phyloP scores from a whole-genome alignment of 2,888 invertebrate species.

The Parelbella ahira region DNA sequence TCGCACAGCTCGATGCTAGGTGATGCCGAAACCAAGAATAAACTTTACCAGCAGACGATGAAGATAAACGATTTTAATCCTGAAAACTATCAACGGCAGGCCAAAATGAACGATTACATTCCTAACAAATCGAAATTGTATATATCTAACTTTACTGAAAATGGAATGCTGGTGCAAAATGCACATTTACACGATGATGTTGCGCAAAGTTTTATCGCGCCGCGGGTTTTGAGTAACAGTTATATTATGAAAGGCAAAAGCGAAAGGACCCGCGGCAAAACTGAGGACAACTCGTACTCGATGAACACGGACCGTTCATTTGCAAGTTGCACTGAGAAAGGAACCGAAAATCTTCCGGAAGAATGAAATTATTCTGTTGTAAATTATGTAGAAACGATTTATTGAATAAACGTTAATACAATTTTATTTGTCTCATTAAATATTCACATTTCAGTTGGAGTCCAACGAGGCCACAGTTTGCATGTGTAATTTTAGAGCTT shows the following conservation, averaged over 20 bases:
- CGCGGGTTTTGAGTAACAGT: constrained; percentile 28
- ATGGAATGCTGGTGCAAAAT: constrained; percentile 31
- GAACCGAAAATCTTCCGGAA: constrained; percentile 15
- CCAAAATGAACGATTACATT: constrained; percentile 40
- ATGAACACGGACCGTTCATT: constrained; percentile 23
- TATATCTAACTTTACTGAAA: constrained; percentile 39
- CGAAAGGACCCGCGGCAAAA: constrained; percentile 28
- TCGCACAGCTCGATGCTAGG: constrained; percentile 36
- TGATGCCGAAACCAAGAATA: constrained; percentile 34
- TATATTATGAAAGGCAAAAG: constrained; percentile 33
- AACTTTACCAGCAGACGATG: constrained; percentile 31
- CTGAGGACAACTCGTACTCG: constrained; percentile 31
- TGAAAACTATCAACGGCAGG: constrained; percentile 8
- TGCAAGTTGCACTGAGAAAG: constrained; percentile 19
- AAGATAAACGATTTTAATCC: constrained; percentile 24
- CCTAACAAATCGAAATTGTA: constrained; percentile 47
- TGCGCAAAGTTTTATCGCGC: constrained; percentile 28
- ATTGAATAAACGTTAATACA: constrained; percentile 18
- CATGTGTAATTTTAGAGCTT: constrained; percentile 73
- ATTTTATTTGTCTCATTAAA: constrained; percentile 5
- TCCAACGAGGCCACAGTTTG: constrained; percentile 64
- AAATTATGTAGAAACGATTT: constrained; percentile 10
- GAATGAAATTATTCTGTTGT: constrained; percentile 12
- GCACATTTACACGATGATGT: constrained; percentile 25
- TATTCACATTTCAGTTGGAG: constrained; percentile 14